Percentiles rank a stretch among this genome's conserved stretches.
These are phyloP conservation scores for Rhabdomys pumilio DNA, from an alignment of 2,797 vertebrate genomes.

Conservation along the genomic window DNA sequence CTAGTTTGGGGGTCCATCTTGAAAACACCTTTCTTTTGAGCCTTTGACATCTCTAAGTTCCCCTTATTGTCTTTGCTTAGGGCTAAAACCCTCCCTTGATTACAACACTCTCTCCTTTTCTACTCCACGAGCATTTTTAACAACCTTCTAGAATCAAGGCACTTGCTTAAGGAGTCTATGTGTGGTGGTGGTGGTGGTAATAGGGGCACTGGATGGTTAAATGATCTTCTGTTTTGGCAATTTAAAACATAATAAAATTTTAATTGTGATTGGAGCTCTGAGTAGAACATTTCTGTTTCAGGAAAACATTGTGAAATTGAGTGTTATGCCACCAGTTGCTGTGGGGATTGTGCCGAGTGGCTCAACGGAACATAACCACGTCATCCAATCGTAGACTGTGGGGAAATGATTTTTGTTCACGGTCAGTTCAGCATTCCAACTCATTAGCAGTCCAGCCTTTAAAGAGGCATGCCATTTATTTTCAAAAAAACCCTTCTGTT, in stretches of 20 bases:
- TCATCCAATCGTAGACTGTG: conserved; percentile 53
- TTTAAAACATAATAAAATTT: conserved; percentile 39
- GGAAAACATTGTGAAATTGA: conserved; percentile 42
- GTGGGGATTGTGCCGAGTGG: conserved; percentile 50
- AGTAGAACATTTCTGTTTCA: conserved; percentile 62
- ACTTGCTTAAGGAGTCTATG: not conserved
- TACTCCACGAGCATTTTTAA: not conserved
- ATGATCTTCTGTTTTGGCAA: conserved; percentile 42
- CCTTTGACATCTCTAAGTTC: not conserved
- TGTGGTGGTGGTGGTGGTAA: no score
- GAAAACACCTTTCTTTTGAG: conserved; percentile 50
- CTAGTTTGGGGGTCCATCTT: not conserved
- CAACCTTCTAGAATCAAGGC: conserved; percentile 64
- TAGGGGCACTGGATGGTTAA: not conserved
- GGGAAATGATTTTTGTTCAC: conserved; percentile 64
- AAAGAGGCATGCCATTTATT: conserved; percentile 79
- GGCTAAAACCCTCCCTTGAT: not conserved
- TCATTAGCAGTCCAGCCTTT: conserved; percentile 54
- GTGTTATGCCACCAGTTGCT: conserved; percentile 18
- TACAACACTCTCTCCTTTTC: not conserved
- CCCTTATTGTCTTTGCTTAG: not conserved
- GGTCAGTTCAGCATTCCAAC: conserved; percentile 75
- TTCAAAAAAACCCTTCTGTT: conserved; percentile 74
- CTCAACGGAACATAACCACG: conserved; percentile 80
- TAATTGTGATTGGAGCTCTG: conserved; percentile 9